Evolutionary conservation across 2,888 invertebrate species (phyloP).

Genomic region (Troides helena): DNA sequence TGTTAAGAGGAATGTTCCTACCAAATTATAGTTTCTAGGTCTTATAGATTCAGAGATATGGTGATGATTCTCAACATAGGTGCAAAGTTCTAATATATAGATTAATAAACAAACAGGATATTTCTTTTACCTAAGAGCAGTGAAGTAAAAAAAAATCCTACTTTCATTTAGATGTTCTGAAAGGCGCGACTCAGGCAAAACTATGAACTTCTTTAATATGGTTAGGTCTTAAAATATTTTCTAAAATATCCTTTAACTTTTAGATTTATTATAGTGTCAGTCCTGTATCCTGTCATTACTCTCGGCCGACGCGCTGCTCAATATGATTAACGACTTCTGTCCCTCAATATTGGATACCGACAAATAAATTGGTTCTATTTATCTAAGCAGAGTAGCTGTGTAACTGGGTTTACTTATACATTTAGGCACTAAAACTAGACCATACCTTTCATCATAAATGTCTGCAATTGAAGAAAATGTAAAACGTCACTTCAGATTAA

Average conservation of each 20-base stretch:
- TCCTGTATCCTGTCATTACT: constrained; percentile 5
- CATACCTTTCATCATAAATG: not conserved
- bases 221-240: not conserved
- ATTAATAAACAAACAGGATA: no score
- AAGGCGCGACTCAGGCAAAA: no score
- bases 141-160: no score
- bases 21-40: no score
- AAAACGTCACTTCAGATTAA: not conserved
- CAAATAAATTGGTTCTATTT: constrained; percentile 10
- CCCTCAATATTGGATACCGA: constrained; percentile 10
- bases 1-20: no score
- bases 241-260: not conserved
- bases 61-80: no score
- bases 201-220: not conserved
- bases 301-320: constrained; percentile 4
- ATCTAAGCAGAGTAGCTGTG: not conserved
- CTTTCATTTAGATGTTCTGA: no score
- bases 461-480: not conserved
- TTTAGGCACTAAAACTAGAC: not conserved
- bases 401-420: not conserved
- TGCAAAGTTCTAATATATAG: no score
- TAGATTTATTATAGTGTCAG: not conserved
- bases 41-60: no score
- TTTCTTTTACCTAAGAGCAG: no score
- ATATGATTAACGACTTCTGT: constrained; percentile 13